Evolutionary conservation across 2,113 vertebrate species (phyloP).

Genomic region (Cebus imitator): DNA sequence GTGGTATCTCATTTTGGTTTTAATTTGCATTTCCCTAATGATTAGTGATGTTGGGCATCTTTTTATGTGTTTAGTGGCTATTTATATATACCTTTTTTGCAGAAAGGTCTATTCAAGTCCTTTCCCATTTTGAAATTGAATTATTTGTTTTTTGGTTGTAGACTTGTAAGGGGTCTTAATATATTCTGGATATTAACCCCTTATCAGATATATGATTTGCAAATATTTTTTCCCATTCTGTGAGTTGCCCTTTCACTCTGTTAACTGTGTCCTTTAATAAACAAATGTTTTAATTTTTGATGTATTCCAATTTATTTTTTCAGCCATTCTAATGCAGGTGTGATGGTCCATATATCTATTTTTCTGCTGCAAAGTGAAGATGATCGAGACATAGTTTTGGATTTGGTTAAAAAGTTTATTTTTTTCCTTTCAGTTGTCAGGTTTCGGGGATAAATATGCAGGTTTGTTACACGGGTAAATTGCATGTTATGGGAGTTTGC

Average conservation of each 20-base stretch:
- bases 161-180: too few relatives aligned
- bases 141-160: too few relatives aligned
- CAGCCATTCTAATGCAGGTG: background rate
- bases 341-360: background rate
- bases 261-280: too few relatives aligned
- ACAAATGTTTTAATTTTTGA: background rate
- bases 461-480: too few relatives aligned
- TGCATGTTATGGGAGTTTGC: too few relatives aligned
- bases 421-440: too few relatives aligned
- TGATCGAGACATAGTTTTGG: background rate
- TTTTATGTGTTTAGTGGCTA: background rate
- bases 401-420: background rate
- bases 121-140: background rate
- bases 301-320: background rate
- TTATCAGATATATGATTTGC: too few relatives aligned
- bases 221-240: too few relatives aligned
- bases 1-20: background rate
- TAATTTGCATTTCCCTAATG: background rate
- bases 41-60: background rate
- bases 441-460: too few relatives aligned
- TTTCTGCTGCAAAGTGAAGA: background rate
- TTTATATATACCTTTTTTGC: background rate
- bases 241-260: too few relatives aligned
- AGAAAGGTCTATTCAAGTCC: background rate
- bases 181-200: too few relatives aligned